phyloP scores from a whole-genome alignment of 2,888 invertebrate genomes.

The Drosophila leonis region DNA sequence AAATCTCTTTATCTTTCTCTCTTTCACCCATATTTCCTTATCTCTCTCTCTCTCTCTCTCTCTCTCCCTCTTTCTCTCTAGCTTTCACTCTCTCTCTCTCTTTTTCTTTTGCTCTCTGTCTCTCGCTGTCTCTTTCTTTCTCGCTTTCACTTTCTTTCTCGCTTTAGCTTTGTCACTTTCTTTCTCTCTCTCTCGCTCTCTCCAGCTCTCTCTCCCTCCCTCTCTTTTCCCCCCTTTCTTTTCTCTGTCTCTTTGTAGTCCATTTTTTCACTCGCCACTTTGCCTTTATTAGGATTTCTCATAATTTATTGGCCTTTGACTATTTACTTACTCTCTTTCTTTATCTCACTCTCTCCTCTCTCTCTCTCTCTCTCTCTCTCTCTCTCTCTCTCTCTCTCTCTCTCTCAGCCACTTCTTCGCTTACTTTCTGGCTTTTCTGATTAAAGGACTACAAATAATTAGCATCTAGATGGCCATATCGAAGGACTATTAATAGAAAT shows the following conservation, averaged over 20 bases:
- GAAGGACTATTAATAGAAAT: slow-evolving; percentile 25
- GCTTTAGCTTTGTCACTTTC: neutral
- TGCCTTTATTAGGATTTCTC: too few species aligned
- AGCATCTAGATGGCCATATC: slow-evolving; percentile 10
- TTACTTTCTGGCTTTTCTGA: neutral
- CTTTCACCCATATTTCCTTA: neutral
- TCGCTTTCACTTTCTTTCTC: neutral
- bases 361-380: neutral
- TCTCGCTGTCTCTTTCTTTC: neutral
- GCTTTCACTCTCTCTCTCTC: neutral
- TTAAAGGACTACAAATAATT: slow-evolving; percentile 2
- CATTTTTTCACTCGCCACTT: neutral
- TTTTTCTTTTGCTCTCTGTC: neutral
- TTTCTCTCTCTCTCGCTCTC: too few species aligned
- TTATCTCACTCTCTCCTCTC: rapidly evolving
- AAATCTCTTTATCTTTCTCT: neutral
- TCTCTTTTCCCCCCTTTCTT: neutral
- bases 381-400: neutral
- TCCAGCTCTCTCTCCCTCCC: neutral
- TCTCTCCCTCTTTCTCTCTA: neutral
- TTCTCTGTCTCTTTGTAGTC: neutral
- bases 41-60: neutral
- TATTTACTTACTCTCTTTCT: neutral
- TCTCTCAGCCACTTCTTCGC: neutral
- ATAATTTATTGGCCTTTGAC: neutral